Percentiles rank a stretch among this genome's conserved stretches.
Conservation (phyloP, 1,140 invertebrate species). For the Stegodyphus mimosarum region DNA sequence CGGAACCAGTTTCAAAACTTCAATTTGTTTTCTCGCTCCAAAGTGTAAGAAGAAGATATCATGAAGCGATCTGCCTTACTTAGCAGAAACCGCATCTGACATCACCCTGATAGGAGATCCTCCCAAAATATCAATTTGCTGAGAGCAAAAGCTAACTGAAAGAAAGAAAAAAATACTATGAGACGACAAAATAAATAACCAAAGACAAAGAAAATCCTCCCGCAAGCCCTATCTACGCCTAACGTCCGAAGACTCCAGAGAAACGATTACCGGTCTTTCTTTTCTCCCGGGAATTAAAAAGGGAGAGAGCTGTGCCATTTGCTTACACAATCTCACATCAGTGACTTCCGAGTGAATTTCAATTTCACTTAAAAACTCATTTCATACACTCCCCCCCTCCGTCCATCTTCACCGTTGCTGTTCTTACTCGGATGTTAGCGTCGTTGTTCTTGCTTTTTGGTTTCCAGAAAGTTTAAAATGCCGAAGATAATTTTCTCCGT, state of each 20-base stretch:
- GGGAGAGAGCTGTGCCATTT: background rate
- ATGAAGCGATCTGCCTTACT: too few species aligned
- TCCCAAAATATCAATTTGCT: background rate
- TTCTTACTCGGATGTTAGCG: background rate
- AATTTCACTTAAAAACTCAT: constrained; percentile 56
- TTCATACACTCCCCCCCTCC: constrained; percentile 1
- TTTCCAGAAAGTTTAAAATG: constrained; percentile 19
- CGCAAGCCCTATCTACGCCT: background rate
- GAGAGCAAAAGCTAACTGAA: background rate
- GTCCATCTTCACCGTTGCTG: background rate
- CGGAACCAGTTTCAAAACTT: too few species aligned
- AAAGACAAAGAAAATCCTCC: background rate
- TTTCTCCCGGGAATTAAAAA: constrained; percentile 1
- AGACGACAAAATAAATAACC: background rate
- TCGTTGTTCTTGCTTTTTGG: constrained; percentile 6
- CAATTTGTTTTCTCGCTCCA: too few species aligned
- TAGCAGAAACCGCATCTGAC: background rate
- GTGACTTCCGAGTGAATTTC: constrained; percentile 12
- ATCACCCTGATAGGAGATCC: background rate
- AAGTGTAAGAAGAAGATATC: too few species aligned
- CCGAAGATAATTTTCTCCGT: constrained; percentile 5
- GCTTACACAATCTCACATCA: constrained; percentile 10
- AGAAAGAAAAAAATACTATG: background rate
- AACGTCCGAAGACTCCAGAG: background rate
- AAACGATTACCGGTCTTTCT: background rate